Evolutionary conservation across 2,113 vertebrate genomes (phyloP).

Genomic region (Heterochromis multidens): DNA sequence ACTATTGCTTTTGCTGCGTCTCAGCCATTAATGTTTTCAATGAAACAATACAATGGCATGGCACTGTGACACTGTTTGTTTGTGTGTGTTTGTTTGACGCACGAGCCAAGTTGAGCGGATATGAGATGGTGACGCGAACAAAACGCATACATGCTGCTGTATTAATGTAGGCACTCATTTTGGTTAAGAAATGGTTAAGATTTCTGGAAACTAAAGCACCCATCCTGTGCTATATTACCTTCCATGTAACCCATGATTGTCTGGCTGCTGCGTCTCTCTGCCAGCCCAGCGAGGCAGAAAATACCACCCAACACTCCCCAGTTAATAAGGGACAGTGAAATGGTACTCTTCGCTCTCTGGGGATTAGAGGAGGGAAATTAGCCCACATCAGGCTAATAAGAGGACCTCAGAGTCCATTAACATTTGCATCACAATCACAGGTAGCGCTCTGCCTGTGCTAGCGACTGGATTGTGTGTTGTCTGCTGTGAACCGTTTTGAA

Average conservation of each 20-base stretch:
- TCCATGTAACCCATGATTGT: conserved; percentile 69
- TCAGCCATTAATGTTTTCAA: conserved; percentile 30
- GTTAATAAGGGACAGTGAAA: conserved; percentile 80
- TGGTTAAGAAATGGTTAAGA: not conserved
- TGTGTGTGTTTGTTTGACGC: not conserved
- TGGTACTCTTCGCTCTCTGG: conserved; percentile 70
- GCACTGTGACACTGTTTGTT: not conserved
- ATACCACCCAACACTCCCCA: conserved; percentile 81
- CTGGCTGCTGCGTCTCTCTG: conserved; percentile 55
- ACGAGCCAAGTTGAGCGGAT: conserved; percentile 1
- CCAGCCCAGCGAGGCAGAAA: conserved; percentile 83
- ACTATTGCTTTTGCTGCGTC: not conserved
- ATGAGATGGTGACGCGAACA: not conserved
- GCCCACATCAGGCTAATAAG: conserved; percentile 69
- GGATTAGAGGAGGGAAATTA: conserved; percentile 69
- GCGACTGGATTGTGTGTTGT: not conserved
- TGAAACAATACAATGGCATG: not conserved
- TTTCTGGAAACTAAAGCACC: not conserved
- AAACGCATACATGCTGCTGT: not conserved
- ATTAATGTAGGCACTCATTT: rapidly evolving
- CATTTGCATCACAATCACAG: conserved; percentile 82
- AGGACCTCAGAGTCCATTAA: conserved; percentile 75
- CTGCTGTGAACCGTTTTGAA: not conserved
- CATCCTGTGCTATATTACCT: not conserved
- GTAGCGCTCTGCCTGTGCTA: conserved; percentile 38